These are phyloP conservation scores for Molorchus minor DNA, from an alignment of 2,888 invertebrate species.

Conservation along the genomic window DNA sequence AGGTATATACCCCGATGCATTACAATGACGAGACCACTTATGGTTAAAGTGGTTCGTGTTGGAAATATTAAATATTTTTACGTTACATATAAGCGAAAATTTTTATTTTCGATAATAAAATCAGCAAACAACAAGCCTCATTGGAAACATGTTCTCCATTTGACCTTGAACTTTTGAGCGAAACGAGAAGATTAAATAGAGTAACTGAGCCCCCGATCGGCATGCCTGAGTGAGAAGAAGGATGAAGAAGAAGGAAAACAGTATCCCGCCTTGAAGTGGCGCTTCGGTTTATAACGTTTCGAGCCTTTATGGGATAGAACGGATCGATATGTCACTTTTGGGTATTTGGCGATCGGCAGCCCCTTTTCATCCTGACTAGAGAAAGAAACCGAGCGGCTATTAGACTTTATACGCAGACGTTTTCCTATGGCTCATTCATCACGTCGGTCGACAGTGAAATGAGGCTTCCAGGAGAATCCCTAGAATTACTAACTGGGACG, in stretches of 20 bases:
- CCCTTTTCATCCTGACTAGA: slow-evolving; percentile 4
- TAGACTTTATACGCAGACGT: slow-evolving; percentile 8
- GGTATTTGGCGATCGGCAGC: slow-evolving; percentile 7
- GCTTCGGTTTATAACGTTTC: slow-evolving; percentile 11
- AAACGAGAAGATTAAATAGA: slow-evolving; percentile 7
- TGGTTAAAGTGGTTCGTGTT: too few species aligned
- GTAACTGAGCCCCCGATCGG: slow-evolving; percentile 5
- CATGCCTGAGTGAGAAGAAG: not conserved
- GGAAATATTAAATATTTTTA: too few species aligned
- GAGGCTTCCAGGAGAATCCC: not conserved
- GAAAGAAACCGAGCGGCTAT: slow-evolving; percentile 13
- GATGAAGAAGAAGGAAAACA: not conserved
- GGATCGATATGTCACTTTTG: slow-evolving; percentile 15
- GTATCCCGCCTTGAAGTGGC: not conserved
- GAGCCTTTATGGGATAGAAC: not conserved
- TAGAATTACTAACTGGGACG: not conserved
- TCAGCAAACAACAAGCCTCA: not conserved
- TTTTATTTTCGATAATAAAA: too few species aligned
- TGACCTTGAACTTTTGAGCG: slow-evolving; percentile 3
- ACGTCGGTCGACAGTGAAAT: slow-evolving; percentile 7
- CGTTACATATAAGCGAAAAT: too few species aligned
- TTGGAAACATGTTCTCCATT: not conserved
- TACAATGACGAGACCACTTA: too few species aligned
- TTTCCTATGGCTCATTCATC: slow-evolving; percentile 15
- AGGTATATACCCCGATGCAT: too few species aligned